A percentile compares a stretch with the other conserved stretches of the same genome.
phyloP scores from a whole-genome alignment of 2,113 vertebrate species.

The Triplophysa siluroides region DNA sequence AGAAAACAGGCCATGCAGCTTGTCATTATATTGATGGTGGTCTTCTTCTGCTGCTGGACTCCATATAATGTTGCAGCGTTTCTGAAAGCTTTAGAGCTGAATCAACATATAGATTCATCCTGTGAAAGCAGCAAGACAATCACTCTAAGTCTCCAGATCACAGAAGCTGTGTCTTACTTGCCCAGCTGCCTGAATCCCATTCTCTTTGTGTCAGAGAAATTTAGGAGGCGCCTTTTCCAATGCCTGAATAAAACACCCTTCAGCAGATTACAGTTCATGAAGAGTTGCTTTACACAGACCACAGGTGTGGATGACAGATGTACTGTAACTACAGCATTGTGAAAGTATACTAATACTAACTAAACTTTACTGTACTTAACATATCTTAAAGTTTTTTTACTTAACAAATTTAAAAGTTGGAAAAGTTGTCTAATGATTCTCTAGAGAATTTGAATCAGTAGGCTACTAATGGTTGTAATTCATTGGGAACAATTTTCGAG shows the following conservation, averaged over 20 bases:
- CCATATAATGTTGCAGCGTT: conserved; percentile 70
- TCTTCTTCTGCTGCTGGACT: conserved; percentile 73
- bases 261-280: conserved; percentile 59
- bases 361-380: too few relatives aligned
- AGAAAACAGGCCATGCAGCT: conserved; percentile 69
- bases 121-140: conserved; percentile 65
- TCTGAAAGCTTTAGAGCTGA: conserved; percentile 60
- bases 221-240: conserved; percentile 64
- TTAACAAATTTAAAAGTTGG: too few relatives aligned
- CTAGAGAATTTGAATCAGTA: too few relatives aligned
- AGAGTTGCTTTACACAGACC: conserved; percentile 55
- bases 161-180: conserved; percentile 67
- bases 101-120: accelerated
- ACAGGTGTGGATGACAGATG: conserved; percentile 64
- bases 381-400: too few relatives aligned
- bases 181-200: conserved; percentile 76
- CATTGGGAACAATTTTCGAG: too few relatives aligned
- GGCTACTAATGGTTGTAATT: too few relatives aligned
- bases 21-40: conserved; percentile 63
- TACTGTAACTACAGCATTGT: conserved; percentile 59
- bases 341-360: neutral
- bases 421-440: too few relatives aligned
- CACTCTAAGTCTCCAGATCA: conserved; percentile 57
- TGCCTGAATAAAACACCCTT: conserved; percentile 63
- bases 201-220: conserved; percentile 74